phyloP scores from a whole-genome alignment of 1,140 invertebrate species.

The Apolygus lucorum region DNA sequence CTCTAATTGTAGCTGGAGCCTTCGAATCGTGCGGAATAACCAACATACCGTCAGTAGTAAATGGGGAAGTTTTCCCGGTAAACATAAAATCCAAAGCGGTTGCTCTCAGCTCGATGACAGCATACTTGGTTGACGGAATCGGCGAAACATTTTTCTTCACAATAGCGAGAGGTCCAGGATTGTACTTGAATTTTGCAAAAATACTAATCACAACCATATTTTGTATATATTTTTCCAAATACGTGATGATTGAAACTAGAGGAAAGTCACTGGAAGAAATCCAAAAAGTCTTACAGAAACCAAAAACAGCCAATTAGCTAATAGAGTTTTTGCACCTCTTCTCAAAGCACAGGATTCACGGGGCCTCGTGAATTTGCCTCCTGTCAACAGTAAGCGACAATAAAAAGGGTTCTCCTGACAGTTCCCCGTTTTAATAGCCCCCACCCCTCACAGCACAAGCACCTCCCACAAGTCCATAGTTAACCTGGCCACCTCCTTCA shows the following conservation, averaged over 20 bases:
- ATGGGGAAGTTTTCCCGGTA: constrained; percentile 28
- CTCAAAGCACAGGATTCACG: no score
- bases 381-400: no score
- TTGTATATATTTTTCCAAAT: constrained; percentile 48
- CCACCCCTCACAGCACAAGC: no score
- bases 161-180: constrained; percentile 49
- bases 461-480: no score
- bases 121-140: constrained; percentile 42
- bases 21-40: constrained; percentile 27
- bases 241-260: constrained; percentile 69
- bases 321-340: no score
- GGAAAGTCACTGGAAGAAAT: constrained; percentile 68
- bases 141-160: constrained; percentile 63
- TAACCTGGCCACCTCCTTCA: no score
- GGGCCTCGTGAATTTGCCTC: no score
- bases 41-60: constrained; percentile 27
- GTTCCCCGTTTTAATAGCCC: no score
- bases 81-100: constrained; percentile 28
- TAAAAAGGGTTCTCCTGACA: no score
- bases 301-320: no score
- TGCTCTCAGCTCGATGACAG: constrained; percentile 20
- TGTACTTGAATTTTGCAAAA: constrained; percentile 65
- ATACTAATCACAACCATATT: constrained; percentile 60
- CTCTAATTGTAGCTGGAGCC: constrained; percentile 14
- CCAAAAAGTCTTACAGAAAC: constrained; percentile 42